phyloP scores from a whole-genome alignment of 1,140 invertebrate genomes.

The Lamellibrachia luymesi region DNA sequence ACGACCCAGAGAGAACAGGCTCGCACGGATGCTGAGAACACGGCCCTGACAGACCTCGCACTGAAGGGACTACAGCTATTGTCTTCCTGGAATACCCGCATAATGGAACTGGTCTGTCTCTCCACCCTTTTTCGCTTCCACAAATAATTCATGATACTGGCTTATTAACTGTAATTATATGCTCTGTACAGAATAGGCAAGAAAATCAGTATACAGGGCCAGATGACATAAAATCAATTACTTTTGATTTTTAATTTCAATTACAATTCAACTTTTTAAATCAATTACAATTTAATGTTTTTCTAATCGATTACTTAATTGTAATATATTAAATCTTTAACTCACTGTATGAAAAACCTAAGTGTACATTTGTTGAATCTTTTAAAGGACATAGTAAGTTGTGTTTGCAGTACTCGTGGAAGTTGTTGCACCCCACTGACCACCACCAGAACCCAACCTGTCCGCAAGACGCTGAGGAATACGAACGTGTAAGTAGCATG shows the following conservation, averaged over 20 bases:
- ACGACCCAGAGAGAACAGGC: slow-evolving; percentile 65
- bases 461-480: slow-evolving; percentile 96
- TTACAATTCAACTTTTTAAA: too few species aligned
- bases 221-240: too few species aligned
- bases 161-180: not conserved
- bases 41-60: slow-evolving; percentile 87
- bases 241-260: too few species aligned
- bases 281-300: too few species aligned
- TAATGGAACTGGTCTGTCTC: slow-evolving; percentile 78
- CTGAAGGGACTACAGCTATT: slow-evolving; percentile 88
- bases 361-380: too few species aligned
- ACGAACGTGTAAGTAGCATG: slow-evolving; percentile 76
- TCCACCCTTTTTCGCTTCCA: slow-evolving; percentile 1
- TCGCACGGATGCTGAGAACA: slow-evolving; percentile 88
- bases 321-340: too few species aligned
- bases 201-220: too few species aligned
- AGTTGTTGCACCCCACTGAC: slow-evolving; percentile 95
- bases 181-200: too few species aligned
- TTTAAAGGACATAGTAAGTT: not conserved
- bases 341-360: too few species aligned
- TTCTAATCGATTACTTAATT: too few species aligned
- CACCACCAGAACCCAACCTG: slow-evolving; percentile 95
- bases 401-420: slow-evolving; percentile 81
- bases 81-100: slow-evolving; percentile 95
- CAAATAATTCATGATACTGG: not conserved